Evolutionary conservation across 2,797 vertebrate genomes (phyloP).

Genomic region (Hippopotamyrus pictus): DNA sequence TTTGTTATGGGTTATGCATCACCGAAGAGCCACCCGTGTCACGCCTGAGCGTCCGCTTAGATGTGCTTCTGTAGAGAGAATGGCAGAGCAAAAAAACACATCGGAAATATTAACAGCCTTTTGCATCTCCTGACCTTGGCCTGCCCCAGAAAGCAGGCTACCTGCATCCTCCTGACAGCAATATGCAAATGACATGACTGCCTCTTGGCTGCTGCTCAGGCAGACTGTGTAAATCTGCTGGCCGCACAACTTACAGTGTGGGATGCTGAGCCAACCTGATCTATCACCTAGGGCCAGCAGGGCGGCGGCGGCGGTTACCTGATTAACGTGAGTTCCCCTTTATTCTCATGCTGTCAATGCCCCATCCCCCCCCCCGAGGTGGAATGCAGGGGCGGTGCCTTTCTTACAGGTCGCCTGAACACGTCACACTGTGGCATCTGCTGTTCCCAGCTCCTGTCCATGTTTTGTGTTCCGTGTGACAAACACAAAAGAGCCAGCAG

Average conservation of each 20-base stretch:
- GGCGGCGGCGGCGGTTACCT: background rate
- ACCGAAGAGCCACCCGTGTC: background rate
- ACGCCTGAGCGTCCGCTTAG: background rate
- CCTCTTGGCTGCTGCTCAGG: conserved; percentile 2
- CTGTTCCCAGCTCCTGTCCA: background rate
- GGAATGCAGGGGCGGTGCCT: background rate
- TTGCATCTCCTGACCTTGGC: conserved; percentile 17
- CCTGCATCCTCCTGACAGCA: background rate
- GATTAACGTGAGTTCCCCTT: background rate
- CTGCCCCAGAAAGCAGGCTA: background rate
- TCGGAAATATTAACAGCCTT: background rate
- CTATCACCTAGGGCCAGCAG: background rate
- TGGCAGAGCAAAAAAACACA: background rate
- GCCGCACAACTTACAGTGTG: background rate
- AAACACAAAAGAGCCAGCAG: background rate
- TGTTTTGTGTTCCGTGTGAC: background rate
- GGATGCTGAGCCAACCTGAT: background rate
- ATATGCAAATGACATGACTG: background rate
- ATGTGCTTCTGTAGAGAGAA: background rate
- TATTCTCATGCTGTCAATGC: background rate
- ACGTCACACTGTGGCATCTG: background rate
- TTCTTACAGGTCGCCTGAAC: background rate
- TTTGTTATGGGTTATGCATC: background rate
- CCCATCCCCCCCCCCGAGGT: background rate
- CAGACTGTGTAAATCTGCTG: conserved; percentile 17